Base-by-base conservation (phyloP, 2,113 vertebrate species). In the Platysteira castanea region DNA sequence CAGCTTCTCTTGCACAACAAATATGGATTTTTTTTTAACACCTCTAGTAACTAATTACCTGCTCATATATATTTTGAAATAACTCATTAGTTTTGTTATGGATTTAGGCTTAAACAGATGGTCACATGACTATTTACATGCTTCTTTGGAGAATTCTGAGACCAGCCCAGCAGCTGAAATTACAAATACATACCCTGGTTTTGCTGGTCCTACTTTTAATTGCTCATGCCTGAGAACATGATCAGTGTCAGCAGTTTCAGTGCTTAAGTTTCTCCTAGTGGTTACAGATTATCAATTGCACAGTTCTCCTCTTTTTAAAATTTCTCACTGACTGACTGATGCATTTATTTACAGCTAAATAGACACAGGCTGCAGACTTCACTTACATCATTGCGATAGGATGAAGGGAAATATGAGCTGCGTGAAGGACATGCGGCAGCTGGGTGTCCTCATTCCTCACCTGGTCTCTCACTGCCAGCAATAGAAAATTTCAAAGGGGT, bases 281-380 rank as follows among this genome's bases (percentile, higher is more conserved):
- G 63, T 82, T 67, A 46, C 15, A 27, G 41, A 92, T 35, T 50
- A 94, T 59, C 50, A 88, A 67, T 70, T 52, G 69, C 56, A 88
- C 10, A 41, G 68, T 54, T 61, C 74, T 84, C 54, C 19, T 70
- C 24, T 50, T 78, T 91, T 61, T 30, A 77, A 84, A 86, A 74
- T 74, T 86, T 89, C 60, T 92, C 54, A 61, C 79, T 67, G 83
- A 77, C 39, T 85, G 76, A 74, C 61, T 89, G 50, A 65, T 86
- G 21, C 39, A 86, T 92, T 84, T 95, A 89, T 81, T 95, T 93
- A 86, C 67, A 93, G 68, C 35, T 77, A 49, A 91, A 85, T 3
- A 90, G 63, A 49, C 57, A 67, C 13, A 39, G 70, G 46, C 42
- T 83, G 35, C n/a, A 65, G 46, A 57, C 26, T 80, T 83, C 37